Conservation (phyloP, 2,888 invertebrate genomes). For the Drosophila percnosoma region DNA sequence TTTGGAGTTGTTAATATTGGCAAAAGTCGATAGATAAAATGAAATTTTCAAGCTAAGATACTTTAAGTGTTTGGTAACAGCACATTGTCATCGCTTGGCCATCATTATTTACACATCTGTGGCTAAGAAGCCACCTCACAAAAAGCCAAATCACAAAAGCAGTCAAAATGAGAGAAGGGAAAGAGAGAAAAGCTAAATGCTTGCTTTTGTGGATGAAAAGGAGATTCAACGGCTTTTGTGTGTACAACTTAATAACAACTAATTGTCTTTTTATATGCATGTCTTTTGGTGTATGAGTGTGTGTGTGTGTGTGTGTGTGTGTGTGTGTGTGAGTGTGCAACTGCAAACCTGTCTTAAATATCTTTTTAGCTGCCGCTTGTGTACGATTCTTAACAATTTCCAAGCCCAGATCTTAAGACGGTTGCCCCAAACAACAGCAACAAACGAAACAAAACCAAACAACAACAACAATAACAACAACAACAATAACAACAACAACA, state of each 20-base stretch:
- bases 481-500: not conserved
- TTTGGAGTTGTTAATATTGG: not conserved
- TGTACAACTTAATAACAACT: constrained; percentile 79
- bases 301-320: not conserved
- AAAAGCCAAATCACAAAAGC: constrained; percentile 31
- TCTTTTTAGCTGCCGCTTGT: constrained; percentile 59
- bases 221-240: constrained; percentile 69
- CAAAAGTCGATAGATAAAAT: constrained; percentile 5
- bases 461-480: not conserved
- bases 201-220: constrained; percentile 48
- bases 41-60: no score
- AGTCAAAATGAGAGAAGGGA: not conserved
- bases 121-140: constrained; percentile 8
- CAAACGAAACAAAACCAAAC: not conserved
- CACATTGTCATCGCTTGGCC: constrained; percentile 51
- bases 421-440: not conserved
- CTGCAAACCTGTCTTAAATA: constrained; percentile 73
- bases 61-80: constrained; percentile 7
- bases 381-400: constrained; percentile 33
- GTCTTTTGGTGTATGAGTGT: constrained; percentile 2
- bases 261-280: constrained; percentile 83
- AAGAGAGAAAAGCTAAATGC: constrained; percentile 27
- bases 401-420: constrained; percentile 7
- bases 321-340: constrained; percentile 25
- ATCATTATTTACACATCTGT: constrained; percentile 65